phyloP scores from a whole-genome alignment of 2,797 vertebrate species.

The Hemibagrus guttatus region DNA sequence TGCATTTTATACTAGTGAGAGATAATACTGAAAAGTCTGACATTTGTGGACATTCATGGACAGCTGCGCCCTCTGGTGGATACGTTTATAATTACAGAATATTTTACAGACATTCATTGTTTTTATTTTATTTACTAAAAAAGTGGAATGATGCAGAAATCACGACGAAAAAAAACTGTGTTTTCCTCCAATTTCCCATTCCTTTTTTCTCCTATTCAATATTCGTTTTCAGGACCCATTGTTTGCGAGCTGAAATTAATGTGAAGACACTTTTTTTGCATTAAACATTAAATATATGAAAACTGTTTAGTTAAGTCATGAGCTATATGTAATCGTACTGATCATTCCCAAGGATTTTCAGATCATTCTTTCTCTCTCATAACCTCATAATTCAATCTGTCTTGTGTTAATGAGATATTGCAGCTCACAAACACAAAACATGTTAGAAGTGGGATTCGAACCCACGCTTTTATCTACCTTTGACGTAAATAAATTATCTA shows the following conservation, averaged over 20 bases:
- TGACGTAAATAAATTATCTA: too few relatives aligned
- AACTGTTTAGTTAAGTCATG: neutral
- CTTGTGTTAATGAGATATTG: too few relatives aligned
- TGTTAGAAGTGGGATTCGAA: neutral
- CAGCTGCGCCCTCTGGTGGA: slow-evolving; percentile 22
- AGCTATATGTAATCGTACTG: neutral
- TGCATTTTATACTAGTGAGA: neutral
- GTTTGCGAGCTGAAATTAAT: neutral
- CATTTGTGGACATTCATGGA: neutral
- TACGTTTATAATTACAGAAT: neutral
- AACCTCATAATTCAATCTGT: too few relatives aligned
- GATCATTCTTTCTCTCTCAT: neutral
- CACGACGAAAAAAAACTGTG: neutral
- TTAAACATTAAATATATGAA: neutral
- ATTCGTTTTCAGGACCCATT: neutral
- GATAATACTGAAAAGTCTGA: neutral
- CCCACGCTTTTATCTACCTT: too few relatives aligned
- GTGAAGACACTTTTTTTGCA: neutral
- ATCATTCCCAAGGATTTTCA: neutral
- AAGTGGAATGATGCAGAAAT: neutral
- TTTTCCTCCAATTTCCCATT: too few relatives aligned
- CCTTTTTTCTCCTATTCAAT: neutral
- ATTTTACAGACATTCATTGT: neutral
- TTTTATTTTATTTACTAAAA: neutral
- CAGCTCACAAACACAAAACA: neutral